Evolutionary conservation across 2,797 vertebrate genomes (phyloP).

Genomic region (Acrocephalus scirpaceus): DNA sequence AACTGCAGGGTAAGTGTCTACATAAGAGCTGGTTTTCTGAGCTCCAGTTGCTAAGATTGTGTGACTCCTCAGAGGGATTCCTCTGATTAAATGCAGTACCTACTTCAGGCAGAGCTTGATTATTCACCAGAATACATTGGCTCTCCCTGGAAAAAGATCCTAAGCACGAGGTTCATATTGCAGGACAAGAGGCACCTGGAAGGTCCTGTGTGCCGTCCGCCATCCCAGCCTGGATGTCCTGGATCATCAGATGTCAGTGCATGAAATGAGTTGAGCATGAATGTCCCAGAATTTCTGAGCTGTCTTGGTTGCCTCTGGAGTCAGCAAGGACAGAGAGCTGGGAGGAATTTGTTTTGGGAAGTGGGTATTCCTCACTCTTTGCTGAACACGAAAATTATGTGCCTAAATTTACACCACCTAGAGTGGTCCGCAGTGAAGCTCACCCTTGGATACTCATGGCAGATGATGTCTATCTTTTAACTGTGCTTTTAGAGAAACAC

Average conservation of each 20-base stretch:
- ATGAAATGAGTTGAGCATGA: background rate
- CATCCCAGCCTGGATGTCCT: background rate
- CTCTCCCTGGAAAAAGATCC: background rate
- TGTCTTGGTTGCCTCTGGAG: background rate
- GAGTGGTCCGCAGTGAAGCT: background rate
- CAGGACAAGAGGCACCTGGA: background rate
- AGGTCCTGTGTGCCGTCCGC: background rate
- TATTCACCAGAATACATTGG: background rate
- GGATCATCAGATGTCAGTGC: background rate
- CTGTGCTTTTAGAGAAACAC: background rate
- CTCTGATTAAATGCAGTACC: background rate
- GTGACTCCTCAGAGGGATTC: background rate
- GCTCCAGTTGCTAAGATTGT: background rate
- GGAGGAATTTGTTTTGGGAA: background rate
- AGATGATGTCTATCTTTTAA: background rate
- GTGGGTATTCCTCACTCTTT: background rate
- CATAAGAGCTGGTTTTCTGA: background rate
- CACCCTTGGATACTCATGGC: background rate
- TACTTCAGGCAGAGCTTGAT: background rate
- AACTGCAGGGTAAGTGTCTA: background rate
- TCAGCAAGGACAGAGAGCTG: background rate
- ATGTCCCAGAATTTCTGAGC: background rate
- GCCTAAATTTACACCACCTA: background rate
- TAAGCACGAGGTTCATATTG: rapidly evolving
- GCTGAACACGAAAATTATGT: background rate